Evolutionary conservation across 2,113 vertebrate species (phyloP).

Genomic region (Callorhinus ursinus): DNA sequence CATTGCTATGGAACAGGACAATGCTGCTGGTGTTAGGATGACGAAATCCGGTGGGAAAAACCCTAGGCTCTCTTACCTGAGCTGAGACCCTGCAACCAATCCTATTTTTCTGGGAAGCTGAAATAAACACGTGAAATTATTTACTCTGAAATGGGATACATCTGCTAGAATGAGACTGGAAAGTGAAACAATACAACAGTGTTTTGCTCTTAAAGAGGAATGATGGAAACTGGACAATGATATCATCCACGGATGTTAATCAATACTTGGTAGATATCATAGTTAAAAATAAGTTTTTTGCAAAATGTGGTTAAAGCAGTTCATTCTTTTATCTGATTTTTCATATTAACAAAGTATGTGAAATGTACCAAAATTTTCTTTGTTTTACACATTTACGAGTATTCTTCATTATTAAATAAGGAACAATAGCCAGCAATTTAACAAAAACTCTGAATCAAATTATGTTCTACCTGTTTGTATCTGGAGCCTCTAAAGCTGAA

Average conservation of each 20-base stretch:
- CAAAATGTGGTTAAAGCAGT: neutral
- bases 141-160: neutral
- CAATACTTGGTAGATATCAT: neutral
- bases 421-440: neutral
- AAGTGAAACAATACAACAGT: neutral
- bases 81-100: neutral
- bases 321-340: neutral
- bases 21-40: neutral
- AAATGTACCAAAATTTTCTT: neutral
- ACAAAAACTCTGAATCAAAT: neutral
- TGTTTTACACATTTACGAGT: neutral
- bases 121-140: neutral
- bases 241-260: neutral
- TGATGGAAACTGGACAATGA: neutral
- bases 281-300: neutral
- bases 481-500: neutral
- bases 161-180: neutral
- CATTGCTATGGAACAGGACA: neutral
- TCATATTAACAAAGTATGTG: neutral
- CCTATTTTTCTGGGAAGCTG: neutral
- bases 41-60: neutral
- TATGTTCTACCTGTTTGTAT: conserved; percentile 23
- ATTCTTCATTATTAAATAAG: neutral
- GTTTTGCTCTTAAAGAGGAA: neutral
- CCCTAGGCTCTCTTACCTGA: neutral